Conservation (phyloP, 2,113 vertebrate genomes). For the Chloropsis cyanopogon region DNA sequence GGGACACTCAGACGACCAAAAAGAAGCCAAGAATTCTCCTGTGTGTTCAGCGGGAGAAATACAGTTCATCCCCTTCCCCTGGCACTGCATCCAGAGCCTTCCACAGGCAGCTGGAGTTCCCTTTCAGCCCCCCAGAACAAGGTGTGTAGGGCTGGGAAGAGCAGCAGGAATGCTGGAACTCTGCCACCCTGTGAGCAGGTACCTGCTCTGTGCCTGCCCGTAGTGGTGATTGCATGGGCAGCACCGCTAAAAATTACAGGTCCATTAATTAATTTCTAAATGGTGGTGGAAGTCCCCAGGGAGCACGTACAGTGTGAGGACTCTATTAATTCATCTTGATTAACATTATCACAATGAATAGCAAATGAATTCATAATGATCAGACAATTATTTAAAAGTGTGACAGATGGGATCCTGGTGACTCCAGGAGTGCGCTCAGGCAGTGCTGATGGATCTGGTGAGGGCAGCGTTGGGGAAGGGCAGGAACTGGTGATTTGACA, state of each 20-base stretch:
- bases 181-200: neutral
- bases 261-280: slow-evolving; percentile 56
- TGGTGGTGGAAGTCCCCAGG: slow-evolving; percentile 21
- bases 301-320: slow-evolving; percentile 2
- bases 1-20: neutral
- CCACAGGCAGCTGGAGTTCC: neutral
- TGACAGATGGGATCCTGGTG: slow-evolving; percentile 47
- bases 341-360: slow-evolving; percentile 60
- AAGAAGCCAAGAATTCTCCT: neutral
- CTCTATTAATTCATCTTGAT: slow-evolving; percentile 66
- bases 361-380: slow-evolving; percentile 57
- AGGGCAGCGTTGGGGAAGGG: neutral
- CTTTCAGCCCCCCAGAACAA: neutral
- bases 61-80: neutral
- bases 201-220: neutral
- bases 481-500: neutral
- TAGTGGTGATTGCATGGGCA: neutral
- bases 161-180: neutral
- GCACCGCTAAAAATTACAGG: neutral
- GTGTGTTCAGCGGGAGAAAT: neutral
- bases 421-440: neutral
- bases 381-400: slow-evolving; percentile 55
- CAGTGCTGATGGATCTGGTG: neutral
- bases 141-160: neutral
- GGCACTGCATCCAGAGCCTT: neutral